Percentiles rank a stretch among this genome's conserved stretches.
Conservation (phyloP, 2,113 vertebrate species). For the Callorhinus ursinus region DNA sequence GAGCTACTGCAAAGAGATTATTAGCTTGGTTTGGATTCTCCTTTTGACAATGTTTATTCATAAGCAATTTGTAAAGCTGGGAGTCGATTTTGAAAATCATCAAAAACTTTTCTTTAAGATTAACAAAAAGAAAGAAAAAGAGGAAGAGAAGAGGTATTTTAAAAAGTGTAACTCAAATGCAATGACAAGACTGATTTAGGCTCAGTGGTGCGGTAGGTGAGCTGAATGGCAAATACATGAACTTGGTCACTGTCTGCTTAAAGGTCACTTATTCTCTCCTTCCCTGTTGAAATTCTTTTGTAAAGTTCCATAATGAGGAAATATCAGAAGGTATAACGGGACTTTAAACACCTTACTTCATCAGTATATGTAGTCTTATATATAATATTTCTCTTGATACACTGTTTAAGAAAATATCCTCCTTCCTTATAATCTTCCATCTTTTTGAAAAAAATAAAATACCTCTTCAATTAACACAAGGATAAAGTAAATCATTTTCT, state of each 20-base stretch:
- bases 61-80: constrained; percentile 61
- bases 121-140: neutral
- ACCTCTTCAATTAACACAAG: neutral
- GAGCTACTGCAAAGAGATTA: neutral
- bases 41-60: neutral
- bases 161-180: neutral
- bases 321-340: neutral
- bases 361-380: neutral
- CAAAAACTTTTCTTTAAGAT: constrained; percentile 22
- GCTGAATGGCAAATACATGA: neutral
- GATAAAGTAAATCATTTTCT: constrained; percentile 7
- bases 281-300: neutral
- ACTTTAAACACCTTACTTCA: neutral
- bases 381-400: neutral
- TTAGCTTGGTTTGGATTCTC: neutral
- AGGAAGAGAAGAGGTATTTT: neutral
- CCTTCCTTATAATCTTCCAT: neutral
- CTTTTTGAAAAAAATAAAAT: neutral
- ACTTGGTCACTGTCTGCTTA: neutral
- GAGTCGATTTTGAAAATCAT: constrained; percentile 42
- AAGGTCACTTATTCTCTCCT: neutral
- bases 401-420: neutral
- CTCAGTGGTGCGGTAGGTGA: neutral
- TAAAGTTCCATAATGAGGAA: neutral
- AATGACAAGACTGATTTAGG: neutral